These are phyloP conservation scores for Pseudotriccus pelzelni DNA, from an alignment of 2,797 vertebrate species.

Conservation along the genomic window DNA sequence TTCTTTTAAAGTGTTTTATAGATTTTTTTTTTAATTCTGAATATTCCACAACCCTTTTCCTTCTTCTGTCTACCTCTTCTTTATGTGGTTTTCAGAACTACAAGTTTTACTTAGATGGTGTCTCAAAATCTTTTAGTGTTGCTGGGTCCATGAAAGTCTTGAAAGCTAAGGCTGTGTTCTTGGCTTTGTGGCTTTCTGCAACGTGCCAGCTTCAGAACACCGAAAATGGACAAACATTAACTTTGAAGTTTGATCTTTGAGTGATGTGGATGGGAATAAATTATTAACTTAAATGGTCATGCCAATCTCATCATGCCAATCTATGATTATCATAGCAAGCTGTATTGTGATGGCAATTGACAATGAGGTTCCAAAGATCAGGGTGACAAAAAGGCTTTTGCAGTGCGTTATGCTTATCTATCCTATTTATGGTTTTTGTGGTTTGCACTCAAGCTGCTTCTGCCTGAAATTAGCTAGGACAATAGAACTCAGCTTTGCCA, in stretches of 20 bases:
- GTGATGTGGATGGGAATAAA: neutral
- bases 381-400: neutral
- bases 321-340: neutral
- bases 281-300: slow-evolving; percentile 58
- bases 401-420: neutral
- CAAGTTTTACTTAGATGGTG: neutral
- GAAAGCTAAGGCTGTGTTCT: neutral
- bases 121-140: neutral
- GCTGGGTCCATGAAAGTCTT: neutral
- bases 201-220: neutral
- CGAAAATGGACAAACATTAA: neutral
- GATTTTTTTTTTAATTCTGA: neutral
- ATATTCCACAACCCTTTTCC: neutral
- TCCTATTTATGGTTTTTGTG: neutral
- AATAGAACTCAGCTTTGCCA: neutral
- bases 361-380: slow-evolving; percentile 28
- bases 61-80: neutral
- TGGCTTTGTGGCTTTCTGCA: neutral
- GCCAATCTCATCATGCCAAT: neutral
- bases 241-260: slow-evolving; percentile 52
- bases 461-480: neutral
- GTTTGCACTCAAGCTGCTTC: neutral
- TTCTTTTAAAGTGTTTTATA: neutral
- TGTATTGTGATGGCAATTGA: neutral
- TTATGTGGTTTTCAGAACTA: neutral